These are phyloP conservation scores for Muscina levida DNA, from an alignment of 2,888 invertebrate genomes.

Conservation along the genomic window DNA sequence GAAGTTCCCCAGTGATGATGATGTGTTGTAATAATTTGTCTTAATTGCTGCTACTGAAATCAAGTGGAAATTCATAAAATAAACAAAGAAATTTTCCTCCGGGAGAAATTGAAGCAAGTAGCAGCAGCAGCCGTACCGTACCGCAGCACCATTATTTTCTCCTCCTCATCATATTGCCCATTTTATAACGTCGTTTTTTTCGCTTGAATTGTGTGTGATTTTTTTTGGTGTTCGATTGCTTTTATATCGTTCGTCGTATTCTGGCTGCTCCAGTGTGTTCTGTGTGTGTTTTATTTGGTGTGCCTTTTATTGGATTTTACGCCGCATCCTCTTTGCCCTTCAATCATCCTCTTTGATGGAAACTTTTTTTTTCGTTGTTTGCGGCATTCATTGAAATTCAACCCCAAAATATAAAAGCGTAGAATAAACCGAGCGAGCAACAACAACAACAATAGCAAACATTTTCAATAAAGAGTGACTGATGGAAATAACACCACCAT, in stretches of 20 bases:
- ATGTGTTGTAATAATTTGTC: slow-evolving; percentile 34
- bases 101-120: slow-evolving; percentile 50
- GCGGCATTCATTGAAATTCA: slow-evolving; percentile 65
- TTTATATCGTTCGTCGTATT: slow-evolving; percentile 36
- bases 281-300: slow-evolving; percentile 49
- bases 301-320: slow-evolving; percentile 54
- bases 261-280: slow-evolving; percentile 22
- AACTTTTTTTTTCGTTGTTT: slow-evolving; percentile 43
- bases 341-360: slow-evolving; percentile 56
- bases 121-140: too few relatives aligned
- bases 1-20: not conserved
- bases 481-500: slow-evolving; percentile 46
- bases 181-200: slow-evolving; percentile 34
- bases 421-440: slow-evolving; percentile 40
- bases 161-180: not conserved
- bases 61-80: slow-evolving; percentile 55
- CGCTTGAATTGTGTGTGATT: slow-evolving; percentile 51
- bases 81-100: slow-evolving; percentile 59
- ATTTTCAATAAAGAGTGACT: slow-evolving; percentile 25
- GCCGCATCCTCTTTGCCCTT: slow-evolving; percentile 65
- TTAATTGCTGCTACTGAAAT: not conserved
- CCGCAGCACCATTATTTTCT: too few relatives aligned
- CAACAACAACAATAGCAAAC: slow-evolving; percentile 11
- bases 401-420: slow-evolving; percentile 58
- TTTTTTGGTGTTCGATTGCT: slow-evolving; percentile 38